Conservation (phyloP, 2,888 invertebrate genomes). For the Xiphydria camelus region DNA sequence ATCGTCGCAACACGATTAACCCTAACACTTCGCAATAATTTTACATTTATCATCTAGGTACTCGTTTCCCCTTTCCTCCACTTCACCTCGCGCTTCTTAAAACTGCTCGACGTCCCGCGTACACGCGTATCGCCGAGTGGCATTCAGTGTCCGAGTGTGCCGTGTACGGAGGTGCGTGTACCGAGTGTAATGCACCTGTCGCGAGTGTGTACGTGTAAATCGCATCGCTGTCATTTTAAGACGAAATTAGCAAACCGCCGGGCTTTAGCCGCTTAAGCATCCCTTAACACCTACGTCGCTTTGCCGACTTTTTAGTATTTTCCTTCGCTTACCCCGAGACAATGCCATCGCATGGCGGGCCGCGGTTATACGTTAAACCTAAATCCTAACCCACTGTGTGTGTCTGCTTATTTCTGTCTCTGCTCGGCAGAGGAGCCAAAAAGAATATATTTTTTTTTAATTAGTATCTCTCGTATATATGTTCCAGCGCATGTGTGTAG, state of each 20-base stretch:
- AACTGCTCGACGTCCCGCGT: not conserved
- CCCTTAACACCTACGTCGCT: too few relatives aligned
- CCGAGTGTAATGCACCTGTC: slow-evolving; percentile 3
- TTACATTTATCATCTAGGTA: slow-evolving; percentile 48
- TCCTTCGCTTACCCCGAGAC: too few relatives aligned
- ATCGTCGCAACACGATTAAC: slow-evolving; percentile 23
- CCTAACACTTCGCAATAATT: slow-evolving; percentile 39
- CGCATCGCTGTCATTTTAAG: slow-evolving; percentile 8
- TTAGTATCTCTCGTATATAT: slow-evolving; percentile 16
- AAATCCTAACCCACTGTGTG: slow-evolving; percentile 28
- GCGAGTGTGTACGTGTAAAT: slow-evolving; percentile 7
- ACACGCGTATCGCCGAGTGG: slow-evolving; percentile 1
- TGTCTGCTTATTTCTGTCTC: slow-evolving; percentile 23
- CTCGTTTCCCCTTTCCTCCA: slow-evolving; percentile 25
- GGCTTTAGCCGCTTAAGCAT: not conserved
- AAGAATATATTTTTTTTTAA: slow-evolving; percentile 17
- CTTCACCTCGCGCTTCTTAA: slow-evolving; percentile 1
- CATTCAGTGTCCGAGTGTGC: slow-evolving; percentile 15
- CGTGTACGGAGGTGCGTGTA: slow-evolving; percentile 9
- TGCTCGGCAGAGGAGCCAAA: slow-evolving; percentile 34
- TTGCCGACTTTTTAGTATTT: too few relatives aligned
- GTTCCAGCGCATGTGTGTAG: slow-evolving; percentile 22
- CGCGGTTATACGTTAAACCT: slow-evolving; percentile 22
- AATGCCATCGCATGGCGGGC: not conserved
- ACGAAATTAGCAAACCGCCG: slow-evolving; percentile 3